Base-by-base conservation (phyloP, 1,140 invertebrate genomes). In the Thaumatotibia leucotreta region DNA sequence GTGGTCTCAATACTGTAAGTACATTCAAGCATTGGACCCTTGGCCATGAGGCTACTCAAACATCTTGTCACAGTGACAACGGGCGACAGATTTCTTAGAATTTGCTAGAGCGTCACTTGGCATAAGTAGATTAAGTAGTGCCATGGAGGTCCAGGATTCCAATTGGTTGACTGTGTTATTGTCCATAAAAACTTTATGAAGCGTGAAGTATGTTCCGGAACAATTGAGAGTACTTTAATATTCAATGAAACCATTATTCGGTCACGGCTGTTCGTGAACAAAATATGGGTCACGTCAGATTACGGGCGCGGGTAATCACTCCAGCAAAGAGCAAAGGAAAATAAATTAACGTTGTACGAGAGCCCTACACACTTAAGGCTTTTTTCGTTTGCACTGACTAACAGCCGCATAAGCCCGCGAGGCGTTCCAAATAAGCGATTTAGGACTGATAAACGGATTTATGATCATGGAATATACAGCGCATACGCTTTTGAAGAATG, bases 171-270 rank as follows among this genome's bases (percentile, higher is more conserved):
- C n/a, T n/a, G n/a, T n/a, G n/a, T n/a, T 10, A 27, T 54, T 54
- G 23, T 24, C 23, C 50, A 24, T 24, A 54, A 27, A 58, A 27
- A 58, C 11, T 1, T 27, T 14, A 24, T 24, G n/a, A 58, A 27
- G 11, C n/a, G 23, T 11, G 52, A 31, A 58, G 20, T 29, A 4
- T n/a, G 23, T 24, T 24, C 24, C 23, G 24, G 11, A 58, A 31
- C 24, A 24, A 58, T 58, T 27, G 9, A 6, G 23, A 58, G 52
- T 27, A 58, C 52, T 58, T 58, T 27, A 58, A 58, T 58, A 58
- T 58, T 58, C 52, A 58, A 58, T 58, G 52, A 31, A 58, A 58
- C 23, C 52, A 58, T 58, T 58, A 58, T 58, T 58, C 39, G 39
- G 39, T 1, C 23, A 58, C 24, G 52, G 52, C 23, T 27, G 52